Evolutionary conservation across 1,140 invertebrate genomes (phyloP).

Genomic region (Bombyx mori): ASM3026992v2 NC_085120.1:4000001-4000500

Average conservation of each 20-base stretch:
- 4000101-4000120: no score
- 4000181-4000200: background rate
- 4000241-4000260: background rate
- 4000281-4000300: background rate
- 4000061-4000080: background rate
- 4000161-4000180: background rate
- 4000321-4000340: conserved; percentile 7
- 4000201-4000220: background rate
- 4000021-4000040: background rate
- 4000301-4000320: background rate
- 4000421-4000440: background rate
- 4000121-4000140: background rate
- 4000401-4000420: background rate
- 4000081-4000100: background rate
- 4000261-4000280: background rate
- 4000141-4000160: background rate
- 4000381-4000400: background rate
- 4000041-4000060: background rate
- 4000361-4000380: background rate
- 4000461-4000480: conserved; percentile 28
- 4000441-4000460: background rate
- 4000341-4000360: background rate
- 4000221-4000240: background rate
- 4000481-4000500: conserved; percentile 26
- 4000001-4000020: background rate